phyloP scores from a whole-genome alignment of 2,797 vertebrate genomes.

The Molossus molossus region DNA sequence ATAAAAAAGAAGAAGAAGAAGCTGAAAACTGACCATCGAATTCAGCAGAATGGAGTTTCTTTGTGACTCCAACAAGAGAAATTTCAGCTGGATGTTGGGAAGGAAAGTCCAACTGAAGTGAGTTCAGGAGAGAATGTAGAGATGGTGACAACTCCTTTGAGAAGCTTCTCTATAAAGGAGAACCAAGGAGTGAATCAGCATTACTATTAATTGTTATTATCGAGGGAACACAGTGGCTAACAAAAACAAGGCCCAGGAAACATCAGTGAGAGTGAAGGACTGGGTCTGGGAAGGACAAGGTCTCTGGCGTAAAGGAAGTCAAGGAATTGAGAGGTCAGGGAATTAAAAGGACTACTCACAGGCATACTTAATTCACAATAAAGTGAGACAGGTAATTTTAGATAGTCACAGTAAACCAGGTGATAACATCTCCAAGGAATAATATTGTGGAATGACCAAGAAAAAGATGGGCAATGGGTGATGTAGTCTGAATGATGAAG shows the following conservation, averaged over 20 bases:
- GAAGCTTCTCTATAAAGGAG: background rate
- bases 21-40: background rate
- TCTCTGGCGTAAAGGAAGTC: background rate
- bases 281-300: background rate
- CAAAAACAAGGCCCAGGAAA: background rate
- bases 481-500: background rate
- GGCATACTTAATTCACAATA: background rate
- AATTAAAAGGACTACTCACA: conserved; percentile 26
- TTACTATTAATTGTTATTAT: background rate
- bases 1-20: background rate
- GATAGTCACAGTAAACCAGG: background rate
- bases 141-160: background rate
- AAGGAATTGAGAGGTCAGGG: background rate
- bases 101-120: background rate
- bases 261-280: background rate
- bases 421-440: background rate
- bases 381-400: background rate
- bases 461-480: background rate
- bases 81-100: background rate
- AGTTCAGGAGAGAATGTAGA: conserved; percentile 26
- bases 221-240: background rate
- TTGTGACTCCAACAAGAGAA: background rate
- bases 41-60: background rate
- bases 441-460: background rate
- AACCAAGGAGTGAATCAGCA: background rate